A percentile compares a stretch with the other conserved stretches of the same genome.
These are phyloP conservation scores for Caenorhabditis uteleia DNA, from an alignment of 2,888 invertebrate genomes.

Conservation along the genomic window DNA sequence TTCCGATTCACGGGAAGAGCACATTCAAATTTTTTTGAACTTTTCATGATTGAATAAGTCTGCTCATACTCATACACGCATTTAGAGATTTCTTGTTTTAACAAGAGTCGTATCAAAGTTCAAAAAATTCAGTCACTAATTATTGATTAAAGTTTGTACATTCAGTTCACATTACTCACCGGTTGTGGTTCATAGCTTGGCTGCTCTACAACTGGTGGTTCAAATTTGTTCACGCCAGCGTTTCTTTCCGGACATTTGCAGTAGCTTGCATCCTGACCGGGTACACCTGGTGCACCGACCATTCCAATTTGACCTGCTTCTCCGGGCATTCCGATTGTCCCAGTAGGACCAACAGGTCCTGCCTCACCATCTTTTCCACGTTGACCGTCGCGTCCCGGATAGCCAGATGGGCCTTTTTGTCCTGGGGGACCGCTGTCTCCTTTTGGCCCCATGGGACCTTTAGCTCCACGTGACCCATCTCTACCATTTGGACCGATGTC, in stretches of 20 bases:
- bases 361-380: slow-evolving; percentile 52
- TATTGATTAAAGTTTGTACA: not conserved
- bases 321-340: slow-evolving; percentile 56
- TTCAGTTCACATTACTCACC: slow-evolving; percentile 13
- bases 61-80: no score
- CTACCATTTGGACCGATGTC: slow-evolving; percentile 48
- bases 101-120: not conserved
- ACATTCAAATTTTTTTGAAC: no score
- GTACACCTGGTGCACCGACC: slow-evolving; percentile 50
- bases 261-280: slow-evolving; percentile 50
- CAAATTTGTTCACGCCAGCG: slow-evolving; percentile 48
- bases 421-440: slow-evolving; percentile 61
- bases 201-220: slow-evolving; percentile 27
- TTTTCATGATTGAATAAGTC: no score
- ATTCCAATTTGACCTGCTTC: slow-evolving; percentile 55
- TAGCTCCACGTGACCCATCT: slow-evolving; percentile 51
- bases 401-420: slow-evolving; percentile 59
- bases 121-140: not conserved
- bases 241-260: slow-evolving; percentile 57
- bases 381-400: slow-evolving; percentile 56
- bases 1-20: no score
- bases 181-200: slow-evolving; percentile 50
- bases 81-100: not conserved
- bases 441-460: slow-evolving; percentile 55
- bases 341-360: slow-evolving; percentile 58